Evolutionary conservation across 2,113 vertebrate genomes (phyloP).

Genomic region (Mungos mungo): DNA sequence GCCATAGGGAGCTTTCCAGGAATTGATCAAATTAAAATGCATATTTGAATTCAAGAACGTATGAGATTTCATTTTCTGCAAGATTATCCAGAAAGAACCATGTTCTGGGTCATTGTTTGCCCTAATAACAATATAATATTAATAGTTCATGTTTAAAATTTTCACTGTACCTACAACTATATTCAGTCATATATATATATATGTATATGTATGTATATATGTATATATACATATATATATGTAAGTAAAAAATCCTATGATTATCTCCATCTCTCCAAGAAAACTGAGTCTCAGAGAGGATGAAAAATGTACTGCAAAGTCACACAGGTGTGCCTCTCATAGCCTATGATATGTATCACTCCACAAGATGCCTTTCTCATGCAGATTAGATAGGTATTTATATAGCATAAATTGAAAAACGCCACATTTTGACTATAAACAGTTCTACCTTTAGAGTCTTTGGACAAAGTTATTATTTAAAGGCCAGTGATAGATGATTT

Average conservation of each 20-base stretch:
- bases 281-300: not conserved
- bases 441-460: not conserved
- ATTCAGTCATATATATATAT: not conserved
- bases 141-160: not conserved
- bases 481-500: not conserved
- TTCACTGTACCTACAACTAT: not conserved
- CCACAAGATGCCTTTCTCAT: not conserved
- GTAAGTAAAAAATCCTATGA: not conserved
- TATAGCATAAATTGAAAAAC: not conserved
- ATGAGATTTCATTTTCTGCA: not conserved
- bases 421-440: not conserved
- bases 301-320: not conserved
- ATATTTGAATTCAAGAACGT: not conserved
- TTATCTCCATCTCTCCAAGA: not conserved
- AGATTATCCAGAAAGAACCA: not conserved
- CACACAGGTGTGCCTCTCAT: not conserved
- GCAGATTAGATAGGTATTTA: not conserved
- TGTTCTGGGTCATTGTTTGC: not conserved
- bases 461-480: not conserved
- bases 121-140: not conserved
- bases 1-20: not conserved
- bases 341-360: not conserved
- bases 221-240: not conserved
- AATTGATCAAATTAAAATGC: constrained; percentile 9
- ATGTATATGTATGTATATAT: not conserved